phyloP scores from a whole-genome alignment of 2,797 vertebrate species.

The Macrochelys suwanniensis region DNA sequence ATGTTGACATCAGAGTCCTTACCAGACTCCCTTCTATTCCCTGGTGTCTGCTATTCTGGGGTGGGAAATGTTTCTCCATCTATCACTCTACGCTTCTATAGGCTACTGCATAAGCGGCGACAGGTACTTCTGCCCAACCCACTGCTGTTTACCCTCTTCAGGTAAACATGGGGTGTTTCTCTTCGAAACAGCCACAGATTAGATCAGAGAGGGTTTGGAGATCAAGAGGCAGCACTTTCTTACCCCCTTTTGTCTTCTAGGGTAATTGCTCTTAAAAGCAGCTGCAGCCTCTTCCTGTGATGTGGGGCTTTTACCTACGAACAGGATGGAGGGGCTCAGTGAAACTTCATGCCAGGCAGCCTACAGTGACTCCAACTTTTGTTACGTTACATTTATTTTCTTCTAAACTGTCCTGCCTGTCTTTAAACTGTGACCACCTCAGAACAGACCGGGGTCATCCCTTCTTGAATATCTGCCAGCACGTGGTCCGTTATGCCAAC shows the following conservation, averaged over 20 bases:
- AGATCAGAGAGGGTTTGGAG: not conserved
- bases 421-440: not conserved
- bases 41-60: not conserved
- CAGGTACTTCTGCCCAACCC: not conserved
- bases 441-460: not conserved
- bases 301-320: not conserved
- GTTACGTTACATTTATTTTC: fast-evolving
- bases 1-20: fast-evolving
- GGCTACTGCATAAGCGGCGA: not conserved
- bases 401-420: fast-evolving
- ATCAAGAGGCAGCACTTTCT: not conserved
- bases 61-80: not conserved
- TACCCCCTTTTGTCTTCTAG: not conserved
- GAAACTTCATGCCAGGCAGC: not conserved
- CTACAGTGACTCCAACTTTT: not conserved
- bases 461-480: not conserved
- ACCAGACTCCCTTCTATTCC: not conserved
- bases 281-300: not conserved
- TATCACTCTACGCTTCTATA: not conserved
- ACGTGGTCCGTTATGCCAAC: not conserved
- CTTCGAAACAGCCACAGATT: not conserved
- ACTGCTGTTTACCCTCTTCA: not conserved
- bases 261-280: not conserved
- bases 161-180: not conserved
- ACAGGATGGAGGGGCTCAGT: not conserved